A percentile compares a stretch with the other conserved stretches of the same genome.
These are phyloP conservation scores for Abrostola triplasia DNA, from an alignment of 2,888 invertebrate genomes.

Conservation along the genomic window DNA sequence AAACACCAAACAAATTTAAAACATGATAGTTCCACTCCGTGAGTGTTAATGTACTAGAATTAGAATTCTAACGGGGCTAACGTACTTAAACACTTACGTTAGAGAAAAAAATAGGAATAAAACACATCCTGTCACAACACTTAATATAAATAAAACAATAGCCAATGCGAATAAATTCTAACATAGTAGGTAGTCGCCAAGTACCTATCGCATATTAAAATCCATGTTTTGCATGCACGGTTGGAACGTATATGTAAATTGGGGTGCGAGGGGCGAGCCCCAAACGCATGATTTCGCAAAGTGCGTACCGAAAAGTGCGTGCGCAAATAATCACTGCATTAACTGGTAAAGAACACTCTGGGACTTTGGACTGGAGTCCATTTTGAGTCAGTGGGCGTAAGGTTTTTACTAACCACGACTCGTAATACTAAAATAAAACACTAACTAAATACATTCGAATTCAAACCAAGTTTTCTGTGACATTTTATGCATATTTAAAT, in stretches of 20 bases:
- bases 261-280: conserved; percentile 11
- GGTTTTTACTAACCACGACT: conserved; percentile 43
- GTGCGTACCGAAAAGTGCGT: conserved; percentile 27
- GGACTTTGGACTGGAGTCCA: conserved; percentile 8
- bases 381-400: conserved; percentile 3
- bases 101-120: neutral
- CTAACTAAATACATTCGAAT: conserved; percentile 39
- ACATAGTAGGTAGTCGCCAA: conserved; percentile 3
- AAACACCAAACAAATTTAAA: too few relatives aligned
- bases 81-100: conserved; percentile 1
- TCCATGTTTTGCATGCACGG: conserved; percentile 42
- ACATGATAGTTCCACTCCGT: too few relatives aligned
- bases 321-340: conserved; percentile 42
- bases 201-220: conserved; percentile 19
- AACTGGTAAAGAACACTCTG: conserved; percentile 36
- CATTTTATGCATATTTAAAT: conserved; percentile 39
- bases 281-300: conserved; percentile 17
- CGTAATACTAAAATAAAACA: conserved; percentile 42
- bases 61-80: neutral
- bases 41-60: neutral
- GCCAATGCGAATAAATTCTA: conserved; percentile 12
- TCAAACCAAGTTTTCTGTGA: conserved; percentile 34
- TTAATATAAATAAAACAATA: conserved; percentile 17
- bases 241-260: conserved; percentile 27
- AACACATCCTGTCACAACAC: conserved; percentile 5